phyloP scores from a whole-genome alignment of 2,888 invertebrate genomes.

The Dicranocentrus wangi region DNA sequence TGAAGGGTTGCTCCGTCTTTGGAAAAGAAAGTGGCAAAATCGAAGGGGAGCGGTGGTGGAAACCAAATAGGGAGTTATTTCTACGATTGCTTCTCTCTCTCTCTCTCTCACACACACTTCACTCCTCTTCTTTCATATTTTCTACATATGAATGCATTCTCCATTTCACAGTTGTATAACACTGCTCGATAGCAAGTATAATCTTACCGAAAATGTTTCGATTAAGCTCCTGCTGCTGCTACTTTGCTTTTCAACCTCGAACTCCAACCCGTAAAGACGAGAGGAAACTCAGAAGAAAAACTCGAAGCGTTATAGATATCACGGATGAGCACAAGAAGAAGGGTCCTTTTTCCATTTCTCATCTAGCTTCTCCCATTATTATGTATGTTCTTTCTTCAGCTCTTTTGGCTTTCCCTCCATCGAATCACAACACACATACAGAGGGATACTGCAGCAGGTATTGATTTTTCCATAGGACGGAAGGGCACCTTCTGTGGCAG shows the following conservation, averaged over 20 bases:
- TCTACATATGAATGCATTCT: conserved; percentile 36
- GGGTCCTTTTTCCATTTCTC: conserved; percentile 55
- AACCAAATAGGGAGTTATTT: conserved; percentile 28
- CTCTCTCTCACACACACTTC: not conserved
- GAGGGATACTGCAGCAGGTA: conserved; percentile 64
- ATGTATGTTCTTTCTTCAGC: conserved; percentile 47
- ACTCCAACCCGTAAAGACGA: conserved; percentile 39
- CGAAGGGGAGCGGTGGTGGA: conserved; percentile 37
- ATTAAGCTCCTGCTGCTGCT: conserved; percentile 45
- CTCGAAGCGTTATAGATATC: conserved; percentile 38
- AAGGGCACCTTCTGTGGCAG: conserved; percentile 66
- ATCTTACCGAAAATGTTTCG: conserved; percentile 56
- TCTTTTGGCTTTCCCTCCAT: conserved; percentile 52
- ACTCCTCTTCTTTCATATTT: conserved; percentile 13
- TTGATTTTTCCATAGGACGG: conserved; percentile 68
- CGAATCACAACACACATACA: conserved; percentile 28
- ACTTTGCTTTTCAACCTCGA: conserved; percentile 55
- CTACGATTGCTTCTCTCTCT: conserved; percentile 29
- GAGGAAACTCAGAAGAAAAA: conserved; percentile 28
- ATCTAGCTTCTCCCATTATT: conserved; percentile 31
- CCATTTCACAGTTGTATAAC: conserved; percentile 36
- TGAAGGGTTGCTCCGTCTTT: conserved; percentile 39
- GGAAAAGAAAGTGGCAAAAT: conserved; percentile 40
- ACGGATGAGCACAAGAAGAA: conserved; percentile 40
- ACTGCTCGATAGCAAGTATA: conserved; percentile 36